These are phyloP conservation scores for Corynorhinus townsendii DNA, from an alignment of 2,113 vertebrate genomes.

Conservation along the genomic window DNA sequence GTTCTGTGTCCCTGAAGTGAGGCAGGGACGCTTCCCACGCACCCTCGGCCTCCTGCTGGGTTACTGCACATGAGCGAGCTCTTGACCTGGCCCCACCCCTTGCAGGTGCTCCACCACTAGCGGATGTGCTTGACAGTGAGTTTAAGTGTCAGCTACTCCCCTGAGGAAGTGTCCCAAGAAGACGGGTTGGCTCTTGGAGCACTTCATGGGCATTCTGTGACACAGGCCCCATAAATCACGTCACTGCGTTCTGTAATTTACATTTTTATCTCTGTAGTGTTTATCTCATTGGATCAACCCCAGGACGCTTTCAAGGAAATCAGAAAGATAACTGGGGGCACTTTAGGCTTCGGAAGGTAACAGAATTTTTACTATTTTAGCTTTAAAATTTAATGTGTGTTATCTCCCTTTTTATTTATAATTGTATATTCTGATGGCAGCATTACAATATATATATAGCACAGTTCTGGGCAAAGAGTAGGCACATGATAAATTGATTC, in stretches of 20 bases:
- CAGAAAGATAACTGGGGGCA: slow-evolving; percentile 97
- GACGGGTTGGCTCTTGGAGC: not conserved
- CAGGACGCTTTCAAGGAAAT: slow-evolving; percentile 90
- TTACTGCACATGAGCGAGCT: not conserved
- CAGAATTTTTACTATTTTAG: slow-evolving; percentile 24
- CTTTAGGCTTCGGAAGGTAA: slow-evolving; percentile 93
- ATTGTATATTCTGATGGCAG: not conserved
- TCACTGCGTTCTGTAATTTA: not conserved
- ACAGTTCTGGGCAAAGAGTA: not conserved
- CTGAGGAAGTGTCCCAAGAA: not conserved
- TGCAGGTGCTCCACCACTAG: too few relatives aligned
- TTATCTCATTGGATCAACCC: slow-evolving; percentile 92
- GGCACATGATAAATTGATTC: not conserved
- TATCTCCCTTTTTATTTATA: not conserved
- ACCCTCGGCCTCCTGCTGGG: not conserved
- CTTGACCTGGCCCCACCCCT: not conserved
- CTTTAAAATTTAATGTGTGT: not conserved
- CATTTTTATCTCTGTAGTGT: slow-evolving; percentile 80
- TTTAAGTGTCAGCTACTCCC: not conserved
- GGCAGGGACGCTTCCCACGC: not conserved
- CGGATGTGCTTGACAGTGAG: not conserved
- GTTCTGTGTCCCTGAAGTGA: not conserved
- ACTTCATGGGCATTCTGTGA: not conserved
- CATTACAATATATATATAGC: not conserved
- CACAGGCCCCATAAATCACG: not conserved